Evolutionary conservation across 2,888 invertebrate species (phyloP), one percentile per base, ranked within the genome.

Genomic region (Cephus sareptanus): DNA sequence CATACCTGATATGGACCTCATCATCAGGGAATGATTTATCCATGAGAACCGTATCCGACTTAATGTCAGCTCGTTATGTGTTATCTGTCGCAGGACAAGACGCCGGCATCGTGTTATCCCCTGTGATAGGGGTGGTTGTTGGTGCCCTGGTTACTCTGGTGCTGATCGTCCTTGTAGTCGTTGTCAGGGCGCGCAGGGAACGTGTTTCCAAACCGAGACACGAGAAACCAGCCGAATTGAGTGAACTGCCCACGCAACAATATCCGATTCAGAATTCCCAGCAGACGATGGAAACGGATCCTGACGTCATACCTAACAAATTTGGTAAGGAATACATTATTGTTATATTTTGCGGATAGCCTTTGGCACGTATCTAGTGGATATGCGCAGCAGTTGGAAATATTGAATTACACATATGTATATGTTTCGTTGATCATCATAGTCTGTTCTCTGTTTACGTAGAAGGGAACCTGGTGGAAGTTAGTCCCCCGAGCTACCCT

Each of bases 231-330:
- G 88, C 86, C 69, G 91, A 91, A 77, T 87, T 90, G 30, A 90
- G 90, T 83, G 86, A 91, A 34, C 80, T 90, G 37, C 88, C 90
- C 73, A 81, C 87, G 4, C 90, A 91, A 78, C 91, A 90, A 77
- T 90, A 91, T 81, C 89, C 91, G 4, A 34, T 78, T 4, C 90
- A 90, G 80, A 89, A 87, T 81, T 83, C 89, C 34, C 90, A 91
- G 81, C 91, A 91, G 83, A 88, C 90, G 78, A 94, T 94, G 85
- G 94, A 94, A 87, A 93, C 93, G 85, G 95, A 96, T 92, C 95
- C 95, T 31, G 95, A 96, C 91, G 94, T 95, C 80, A 95, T 96
- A 90, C 95, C 95, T 82, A 95, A 95, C 81, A 95, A 95, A 93
- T 95, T 94, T 86, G 95, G 95, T 95, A 92, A 92, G 92, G 23